A percentile compares a stretch with the other conserved stretches of the same genome.
Conservation (phyloP, 1,140 invertebrate genomes). For the Meteorus sp. region DNA sequence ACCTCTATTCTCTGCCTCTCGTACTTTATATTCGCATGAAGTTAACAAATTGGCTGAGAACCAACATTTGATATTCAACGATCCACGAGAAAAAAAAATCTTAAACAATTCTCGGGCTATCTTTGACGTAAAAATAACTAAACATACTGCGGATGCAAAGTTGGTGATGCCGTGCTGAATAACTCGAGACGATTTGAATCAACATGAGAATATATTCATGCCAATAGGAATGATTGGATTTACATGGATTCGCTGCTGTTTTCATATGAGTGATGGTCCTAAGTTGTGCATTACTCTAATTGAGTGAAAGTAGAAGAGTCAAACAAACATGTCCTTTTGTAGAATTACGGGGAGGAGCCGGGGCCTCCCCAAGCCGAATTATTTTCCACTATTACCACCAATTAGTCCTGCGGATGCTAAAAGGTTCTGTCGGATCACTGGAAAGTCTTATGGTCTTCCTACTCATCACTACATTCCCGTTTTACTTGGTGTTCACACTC, state of each 20-base stretch:
- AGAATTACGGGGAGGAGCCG: slow-evolving; percentile 80
- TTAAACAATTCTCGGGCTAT: background rate
- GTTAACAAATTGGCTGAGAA: slow-evolving; percentile 1
- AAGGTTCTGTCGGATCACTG: slow-evolving; percentile 78
- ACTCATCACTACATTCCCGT: slow-evolving; percentile 81
- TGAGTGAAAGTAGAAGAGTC: too few relatives aligned
- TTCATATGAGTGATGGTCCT: too few relatives aligned
- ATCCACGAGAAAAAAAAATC: background rate
- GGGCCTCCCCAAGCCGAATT: slow-evolving; percentile 79
- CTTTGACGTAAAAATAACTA: background rate
- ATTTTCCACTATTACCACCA: slow-evolving; percentile 78
- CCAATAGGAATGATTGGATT: too few relatives aligned
- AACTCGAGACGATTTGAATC: too few relatives aligned
- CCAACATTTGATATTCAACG: background rate
- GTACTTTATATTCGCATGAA: too few relatives aligned
- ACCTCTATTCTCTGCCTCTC: too few relatives aligned
- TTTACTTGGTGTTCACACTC: slow-evolving; percentile 63
- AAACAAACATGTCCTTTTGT: slow-evolving; percentile 73
- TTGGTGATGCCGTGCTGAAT: too few relatives aligned
- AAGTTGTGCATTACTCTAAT: too few relatives aligned
- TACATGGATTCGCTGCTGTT: too few relatives aligned
- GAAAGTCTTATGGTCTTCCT: slow-evolving; percentile 75
- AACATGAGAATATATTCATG: too few relatives aligned
- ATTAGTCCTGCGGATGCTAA: slow-evolving; percentile 80
- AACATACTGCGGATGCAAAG: too few relatives aligned